These are phyloP conservation scores for Cynocephalus volans DNA, from an alignment of 2,113 vertebrate species.

Conservation along the genomic window DNA sequence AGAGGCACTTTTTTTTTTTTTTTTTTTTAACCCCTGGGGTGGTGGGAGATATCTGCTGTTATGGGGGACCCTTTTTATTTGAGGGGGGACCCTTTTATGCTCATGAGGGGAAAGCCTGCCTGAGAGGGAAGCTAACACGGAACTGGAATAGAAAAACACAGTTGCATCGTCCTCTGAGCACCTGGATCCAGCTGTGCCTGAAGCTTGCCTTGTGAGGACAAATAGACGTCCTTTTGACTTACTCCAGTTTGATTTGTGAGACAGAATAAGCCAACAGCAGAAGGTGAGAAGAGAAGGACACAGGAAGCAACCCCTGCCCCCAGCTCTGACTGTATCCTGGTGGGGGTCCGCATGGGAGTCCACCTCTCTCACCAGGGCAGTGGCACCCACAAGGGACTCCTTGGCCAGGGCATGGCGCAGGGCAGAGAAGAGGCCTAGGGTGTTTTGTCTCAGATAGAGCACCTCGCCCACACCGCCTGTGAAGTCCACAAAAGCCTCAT, in stretches of 20 bases:
- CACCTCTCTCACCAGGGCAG: slow-evolving; percentile 85
- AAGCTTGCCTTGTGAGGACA: background rate
- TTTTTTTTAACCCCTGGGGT: background rate
- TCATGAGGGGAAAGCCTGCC: background rate
- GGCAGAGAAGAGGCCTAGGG: slow-evolving; percentile 81
- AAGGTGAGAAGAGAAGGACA: background rate
- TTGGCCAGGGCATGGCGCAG: slow-evolving; percentile 84
- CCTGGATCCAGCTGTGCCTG: slow-evolving; percentile 50
- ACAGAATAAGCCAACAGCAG: background rate
- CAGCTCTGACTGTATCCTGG: background rate
- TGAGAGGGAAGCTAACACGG: background rate
- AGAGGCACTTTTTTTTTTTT: background rate
- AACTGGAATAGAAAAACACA: background rate
- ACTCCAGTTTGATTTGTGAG: background rate
- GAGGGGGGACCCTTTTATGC: background rate
- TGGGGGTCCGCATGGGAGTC: fast-evolving
- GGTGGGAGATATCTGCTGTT: background rate
- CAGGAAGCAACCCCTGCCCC: fast-evolving
- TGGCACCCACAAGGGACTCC: slow-evolving; percentile 89
- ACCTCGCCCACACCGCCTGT: slow-evolving; percentile 88
- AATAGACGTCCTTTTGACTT: background rate
- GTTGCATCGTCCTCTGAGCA: background rate
- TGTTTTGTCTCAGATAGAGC: slow-evolving; percentile 80
- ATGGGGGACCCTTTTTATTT: background rate
- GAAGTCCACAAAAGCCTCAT: slow-evolving; percentile 91